Conservation (phyloP, 2,797 vertebrate species). For the Leptodactylus fallax region DNA sequence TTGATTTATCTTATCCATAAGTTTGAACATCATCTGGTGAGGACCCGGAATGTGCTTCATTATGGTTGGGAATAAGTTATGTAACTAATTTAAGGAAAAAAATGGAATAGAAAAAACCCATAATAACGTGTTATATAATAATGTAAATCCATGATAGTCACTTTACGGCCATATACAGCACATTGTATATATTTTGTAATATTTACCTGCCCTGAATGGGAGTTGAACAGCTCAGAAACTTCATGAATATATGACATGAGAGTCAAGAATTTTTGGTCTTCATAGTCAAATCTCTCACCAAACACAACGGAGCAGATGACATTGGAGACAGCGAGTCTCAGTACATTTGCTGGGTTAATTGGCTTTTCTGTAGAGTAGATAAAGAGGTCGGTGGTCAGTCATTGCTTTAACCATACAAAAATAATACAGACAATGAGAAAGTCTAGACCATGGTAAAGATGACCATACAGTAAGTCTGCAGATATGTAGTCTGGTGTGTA, state of each 20-base stretch:
- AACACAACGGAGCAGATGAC: constrained; percentile 37
- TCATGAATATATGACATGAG: not conserved
- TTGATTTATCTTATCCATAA: not conserved
- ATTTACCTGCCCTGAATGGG: not conserved
- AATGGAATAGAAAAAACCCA: not conserved
- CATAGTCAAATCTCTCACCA: constrained; percentile 11
- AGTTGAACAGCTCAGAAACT: not conserved
- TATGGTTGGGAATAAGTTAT: constrained; percentile 19
- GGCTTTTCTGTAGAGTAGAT: not conserved
- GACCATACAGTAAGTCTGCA: no score
- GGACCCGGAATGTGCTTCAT: constrained; percentile 31
- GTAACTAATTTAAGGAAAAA: constrained; percentile 16
- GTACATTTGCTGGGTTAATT: constrained; percentile 16
- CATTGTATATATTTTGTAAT: not conserved
- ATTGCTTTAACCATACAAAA: not conserved
- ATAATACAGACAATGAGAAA: no score
- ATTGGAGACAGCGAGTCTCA: constrained; percentile 14
- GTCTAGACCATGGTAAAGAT: no score
- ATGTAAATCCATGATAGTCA: no score
- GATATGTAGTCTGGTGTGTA: no score
- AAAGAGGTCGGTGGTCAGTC: no score
- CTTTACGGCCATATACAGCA: not conserved
- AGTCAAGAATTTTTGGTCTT: constrained; percentile 30
- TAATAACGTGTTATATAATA: no score
- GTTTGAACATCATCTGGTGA: constrained; percentile 14